Conservation (phyloP, 2,888 invertebrate species). For the Ditylenchus weischeri region DNA sequence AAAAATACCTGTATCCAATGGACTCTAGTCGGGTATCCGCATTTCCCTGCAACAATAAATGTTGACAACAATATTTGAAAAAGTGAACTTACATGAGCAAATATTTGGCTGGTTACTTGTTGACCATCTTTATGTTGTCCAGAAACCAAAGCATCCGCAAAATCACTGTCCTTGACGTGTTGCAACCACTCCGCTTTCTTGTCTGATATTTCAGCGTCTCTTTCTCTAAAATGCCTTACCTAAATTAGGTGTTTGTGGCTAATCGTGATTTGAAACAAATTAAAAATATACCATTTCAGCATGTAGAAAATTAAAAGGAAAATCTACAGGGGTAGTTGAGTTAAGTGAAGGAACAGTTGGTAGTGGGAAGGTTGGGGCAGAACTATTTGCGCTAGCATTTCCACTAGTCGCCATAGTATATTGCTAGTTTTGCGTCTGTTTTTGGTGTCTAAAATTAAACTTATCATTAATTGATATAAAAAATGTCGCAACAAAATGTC, state of each 20-base stretch:
- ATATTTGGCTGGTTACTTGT: slow-evolving; percentile 13
- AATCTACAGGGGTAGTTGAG: slow-evolving; percentile 21
- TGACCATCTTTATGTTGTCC: slow-evolving; percentile 11
- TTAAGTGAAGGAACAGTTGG: slow-evolving; percentile 1
- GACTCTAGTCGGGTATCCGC: slow-evolving; percentile 62
- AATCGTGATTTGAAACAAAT: no score
- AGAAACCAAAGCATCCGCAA: background rate
- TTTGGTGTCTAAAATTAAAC: no score
- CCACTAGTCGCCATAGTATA: background rate
- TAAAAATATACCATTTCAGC: slow-evolving; percentile 43
- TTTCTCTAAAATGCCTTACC: slow-evolving; percentile 14
- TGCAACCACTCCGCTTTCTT: slow-evolving; percentile 19
- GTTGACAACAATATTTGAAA: background rate
- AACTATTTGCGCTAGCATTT: background rate
- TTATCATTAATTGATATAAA: no score
- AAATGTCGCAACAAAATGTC: no score
- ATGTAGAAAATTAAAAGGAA: slow-evolving; percentile 53
- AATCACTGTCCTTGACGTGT: slow-evolving; percentile 17
- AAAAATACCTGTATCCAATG: slow-evolving; percentile 61
- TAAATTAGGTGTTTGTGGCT: slow-evolving; percentile 19
- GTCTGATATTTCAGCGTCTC: slow-evolving; percentile 14
- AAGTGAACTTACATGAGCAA: slow-evolving; percentile 24
- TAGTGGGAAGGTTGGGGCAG: background rate
- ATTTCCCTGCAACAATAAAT: slow-evolving; percentile 39
- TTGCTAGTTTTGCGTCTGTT: no score